phyloP scores from a whole-genome alignment of 2,113 vertebrate species.

The Peromyscus polionotus region DNA sequence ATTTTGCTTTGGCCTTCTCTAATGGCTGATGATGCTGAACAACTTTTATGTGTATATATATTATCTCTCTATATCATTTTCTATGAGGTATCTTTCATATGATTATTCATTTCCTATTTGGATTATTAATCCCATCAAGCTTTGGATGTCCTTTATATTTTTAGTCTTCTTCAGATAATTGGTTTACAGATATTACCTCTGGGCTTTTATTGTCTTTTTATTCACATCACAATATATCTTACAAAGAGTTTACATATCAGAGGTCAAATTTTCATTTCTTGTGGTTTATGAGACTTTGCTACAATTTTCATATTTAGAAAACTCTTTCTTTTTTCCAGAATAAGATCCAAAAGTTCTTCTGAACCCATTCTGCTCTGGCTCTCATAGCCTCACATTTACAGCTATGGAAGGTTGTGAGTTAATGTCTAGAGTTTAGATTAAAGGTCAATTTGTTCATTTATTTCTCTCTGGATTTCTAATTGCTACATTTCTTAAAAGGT shows the following conservation, averaged over 20 bases:
- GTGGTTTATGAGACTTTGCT: background rate
- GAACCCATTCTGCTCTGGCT: background rate
- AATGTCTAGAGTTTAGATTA: background rate
- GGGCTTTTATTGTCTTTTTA: background rate
- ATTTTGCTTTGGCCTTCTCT: background rate
- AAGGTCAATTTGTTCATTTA: background rate
- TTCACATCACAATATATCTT: background rate
- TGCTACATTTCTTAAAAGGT: conserved; percentile 17
- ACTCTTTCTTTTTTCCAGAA: background rate
- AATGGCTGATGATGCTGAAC: background rate
- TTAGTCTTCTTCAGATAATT: background rate
- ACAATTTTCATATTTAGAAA: background rate
- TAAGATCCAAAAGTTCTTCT: background rate
- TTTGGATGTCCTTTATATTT: background rate
- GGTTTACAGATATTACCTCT: background rate
- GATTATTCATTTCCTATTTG: background rate
- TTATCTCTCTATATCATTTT: background rate
- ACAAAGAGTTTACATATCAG: background rate
- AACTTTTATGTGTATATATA: background rate
- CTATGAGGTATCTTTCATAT: background rate
- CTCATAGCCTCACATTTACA: background rate
- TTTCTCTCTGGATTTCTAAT: conserved; percentile 6
- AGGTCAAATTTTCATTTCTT: background rate
- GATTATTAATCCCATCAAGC: background rate
- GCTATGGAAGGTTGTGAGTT: background rate